These are phyloP conservation scores for Mustela nigripes DNA, from an alignment of 2,113 vertebrate species.

Conservation along the genomic window DNA sequence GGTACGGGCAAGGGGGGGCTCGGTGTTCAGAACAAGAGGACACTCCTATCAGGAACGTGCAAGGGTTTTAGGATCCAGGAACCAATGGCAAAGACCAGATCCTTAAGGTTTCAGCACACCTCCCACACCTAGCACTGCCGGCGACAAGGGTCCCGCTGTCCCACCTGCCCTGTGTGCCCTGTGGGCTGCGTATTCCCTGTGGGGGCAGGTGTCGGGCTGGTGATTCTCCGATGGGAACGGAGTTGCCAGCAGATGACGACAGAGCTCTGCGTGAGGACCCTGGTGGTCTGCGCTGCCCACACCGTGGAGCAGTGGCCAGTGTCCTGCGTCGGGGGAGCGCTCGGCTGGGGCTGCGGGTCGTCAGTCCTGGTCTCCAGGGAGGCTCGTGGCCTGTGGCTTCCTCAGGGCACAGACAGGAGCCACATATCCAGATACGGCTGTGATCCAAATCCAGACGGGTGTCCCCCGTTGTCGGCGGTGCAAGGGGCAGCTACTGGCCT, in stretches of 20 bases:
- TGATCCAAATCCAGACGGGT: neutral
- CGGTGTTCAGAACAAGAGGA: neutral
- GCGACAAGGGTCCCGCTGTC: no score
- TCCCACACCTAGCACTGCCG: neutral
- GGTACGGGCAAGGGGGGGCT: no score
- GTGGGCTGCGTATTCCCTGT: neutral
- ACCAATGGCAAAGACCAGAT: neutral
- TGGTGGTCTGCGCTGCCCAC: neutral
- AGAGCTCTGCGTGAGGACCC: neutral
- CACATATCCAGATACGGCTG: neutral
- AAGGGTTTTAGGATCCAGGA: neutral
- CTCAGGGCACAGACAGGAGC: neutral
- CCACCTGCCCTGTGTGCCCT: neutral
- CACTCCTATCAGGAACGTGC: neutral
- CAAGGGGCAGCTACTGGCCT: neutral
- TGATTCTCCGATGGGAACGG: neutral
- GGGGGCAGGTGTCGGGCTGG: neutral
- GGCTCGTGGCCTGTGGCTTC: neutral
- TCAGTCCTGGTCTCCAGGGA: neutral
- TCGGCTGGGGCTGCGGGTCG: neutral
- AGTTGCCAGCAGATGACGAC: no score
- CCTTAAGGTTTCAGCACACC: accelerated
- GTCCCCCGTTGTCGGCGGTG: neutral
- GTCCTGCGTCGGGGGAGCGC: accelerated
- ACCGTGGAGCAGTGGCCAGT: neutral